phyloP scores from a whole-genome alignment of 2,113 vertebrate genomes.

The Passer domesticus region DNA sequence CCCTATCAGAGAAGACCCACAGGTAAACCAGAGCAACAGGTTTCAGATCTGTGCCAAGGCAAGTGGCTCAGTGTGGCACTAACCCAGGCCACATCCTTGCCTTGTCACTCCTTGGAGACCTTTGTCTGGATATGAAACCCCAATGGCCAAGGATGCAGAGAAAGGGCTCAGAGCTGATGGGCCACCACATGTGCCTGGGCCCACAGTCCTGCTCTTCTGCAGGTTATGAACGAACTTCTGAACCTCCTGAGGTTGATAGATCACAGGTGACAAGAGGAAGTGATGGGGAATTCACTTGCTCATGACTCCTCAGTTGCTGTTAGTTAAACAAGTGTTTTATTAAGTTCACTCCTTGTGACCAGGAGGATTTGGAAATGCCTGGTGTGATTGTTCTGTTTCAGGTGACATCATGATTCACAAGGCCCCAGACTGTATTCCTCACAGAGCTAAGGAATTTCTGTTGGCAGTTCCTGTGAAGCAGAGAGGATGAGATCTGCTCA shows the following conservation, averaged over 20 bases:
- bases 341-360: neutral
- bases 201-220: neutral
- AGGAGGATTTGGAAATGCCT: neutral
- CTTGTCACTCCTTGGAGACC: neutral
- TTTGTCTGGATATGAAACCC: neutral
- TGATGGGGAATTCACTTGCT: neutral
- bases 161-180: neutral
- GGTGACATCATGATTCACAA: neutral
- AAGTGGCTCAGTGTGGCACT: neutral
- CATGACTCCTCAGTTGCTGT: neutral
- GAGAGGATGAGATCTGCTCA: neutral
- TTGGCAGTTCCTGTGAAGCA: neutral
- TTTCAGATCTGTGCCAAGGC: neutral
- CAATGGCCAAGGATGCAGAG: neutral
- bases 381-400: neutral
- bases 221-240: neutral
- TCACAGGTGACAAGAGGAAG: neutral
- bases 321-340: neutral
- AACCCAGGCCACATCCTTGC: neutral
- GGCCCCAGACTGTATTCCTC: neutral
- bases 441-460: neutral
- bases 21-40: neutral
- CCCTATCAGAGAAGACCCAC: neutral
- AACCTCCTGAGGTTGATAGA: neutral
- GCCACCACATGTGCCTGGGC: fast-evolving